Base-by-base conservation (phyloP, 1,140 invertebrate genomes). In the Mercenaria mercenaria region DNA sequence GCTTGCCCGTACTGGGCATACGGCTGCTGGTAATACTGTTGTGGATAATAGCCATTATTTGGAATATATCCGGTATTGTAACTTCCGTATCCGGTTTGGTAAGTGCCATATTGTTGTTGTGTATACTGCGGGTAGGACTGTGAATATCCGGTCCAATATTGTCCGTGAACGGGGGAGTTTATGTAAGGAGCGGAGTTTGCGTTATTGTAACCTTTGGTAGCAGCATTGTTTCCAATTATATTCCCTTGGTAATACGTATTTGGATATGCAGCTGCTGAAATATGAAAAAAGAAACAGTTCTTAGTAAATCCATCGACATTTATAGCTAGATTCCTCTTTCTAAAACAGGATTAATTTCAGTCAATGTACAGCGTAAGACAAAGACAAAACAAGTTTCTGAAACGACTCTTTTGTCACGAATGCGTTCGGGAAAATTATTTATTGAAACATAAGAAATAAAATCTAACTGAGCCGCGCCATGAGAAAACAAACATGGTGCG, bases 81-180 rank as follows among this genome's bases (percentile, higher is more conserved):
- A 56, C 37, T 26, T 64, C 34, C 39, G 59, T 82, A 82, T n/a
- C 32, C 59, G 41, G 50, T 47, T 29, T 81, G 32, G 32, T 81
- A 61, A 18, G 13, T 34, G 43, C 37, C 39, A 74, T 85, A 85
- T 32, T 85, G 83, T 52, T 72, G 83, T 29, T 29, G 56, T 41
- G 37, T 26, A 61, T 82, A 67, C 20, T 82, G 80, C 37, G 83
- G 32, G 34, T 83, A 83, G 6, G 18, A n/a, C 32, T 67, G 81
- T 39, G 39, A 26, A 67, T 50, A 26, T 32, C 43, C 64, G 32
- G 37, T 83, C 81, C 81, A 83, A 39, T 83, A 83, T 83, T 83
- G 81, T 50, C 61, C 81, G 50, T 83, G 59, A 20, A 83, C 81
- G 34, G 81, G 59, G 32, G 34, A 23, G 26, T 15, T 79, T 29